Evolutionary conservation across 2,113 vertebrate species (phyloP), one percentile per base, ranked within the genome.

Genomic region (Thymallus thymallus): DNA sequence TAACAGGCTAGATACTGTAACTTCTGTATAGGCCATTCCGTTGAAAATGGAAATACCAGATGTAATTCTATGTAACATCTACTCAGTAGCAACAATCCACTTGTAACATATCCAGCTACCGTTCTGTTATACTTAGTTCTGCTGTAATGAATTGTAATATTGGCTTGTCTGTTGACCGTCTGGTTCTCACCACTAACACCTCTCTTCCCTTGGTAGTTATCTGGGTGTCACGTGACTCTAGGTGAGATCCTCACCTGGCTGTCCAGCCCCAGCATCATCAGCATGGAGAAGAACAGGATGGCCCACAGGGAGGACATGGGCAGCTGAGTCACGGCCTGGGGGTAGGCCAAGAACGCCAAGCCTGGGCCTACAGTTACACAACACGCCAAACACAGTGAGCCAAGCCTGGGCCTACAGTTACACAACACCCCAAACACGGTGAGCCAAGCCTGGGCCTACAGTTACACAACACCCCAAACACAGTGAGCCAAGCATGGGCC

Each of bases 201-300:
- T 41, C 35, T 41, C 35, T 0, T 41, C 35, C 35, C 35, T 12
- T 41, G 9, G 7, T 41, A 41, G 35, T 41, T 41, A 41, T 41
- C 35, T 10, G 48, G 48, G 48, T 18, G 48, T 1, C 48, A 18
- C 4, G 48, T 51, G 48, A 51, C 13, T 41, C 51, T 5, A 26
- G 62, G 26, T 24, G 61, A 5, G 62, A 5, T 63, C 35, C 72
- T 88, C 88, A 94, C 96, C 94, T 97, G 95, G 71, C 95, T 96
- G 85, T 97, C 95, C 83, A 97, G 90, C 10, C 95, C 96, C 75
- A 97, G 86, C 95, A 96, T 97, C 91, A 97, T 87, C 56, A 97
- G 89, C 95, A 97, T 97, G 67, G 96, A 97, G 90, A 97, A 97
- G 75, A 97, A 97, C 3, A 97, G 94, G 74, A 97, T 92, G 2